Conservation (phyloP, 2,797 vertebrate species). For the Echiichthys vipera region DNA sequence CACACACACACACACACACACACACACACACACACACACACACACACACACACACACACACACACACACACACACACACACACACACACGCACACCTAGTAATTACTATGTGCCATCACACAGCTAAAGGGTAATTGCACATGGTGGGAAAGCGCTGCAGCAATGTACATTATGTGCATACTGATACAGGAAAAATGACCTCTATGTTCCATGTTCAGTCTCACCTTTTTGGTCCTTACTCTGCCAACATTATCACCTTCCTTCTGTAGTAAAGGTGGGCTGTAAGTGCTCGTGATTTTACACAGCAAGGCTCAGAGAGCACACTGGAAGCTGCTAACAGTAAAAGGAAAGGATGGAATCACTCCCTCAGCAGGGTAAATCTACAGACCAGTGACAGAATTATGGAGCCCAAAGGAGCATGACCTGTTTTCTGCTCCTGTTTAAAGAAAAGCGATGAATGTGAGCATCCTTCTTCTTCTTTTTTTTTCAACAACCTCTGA, state of each 20-base stretch:
- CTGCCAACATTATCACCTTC: constrained; percentile 71
- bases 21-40: constrained; percentile 25
- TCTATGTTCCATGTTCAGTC: constrained; percentile 62
- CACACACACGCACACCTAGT: constrained; percentile 31
- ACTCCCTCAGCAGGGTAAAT: constrained; percentile 64
- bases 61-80: constrained; percentile 29
- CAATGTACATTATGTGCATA: constrained; percentile 61
- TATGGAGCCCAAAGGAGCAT: constrained; percentile 58
- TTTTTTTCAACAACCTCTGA: constrained; percentile 28
- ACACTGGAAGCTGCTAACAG: constrained; percentile 56
- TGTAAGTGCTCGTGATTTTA: constrained; percentile 79
- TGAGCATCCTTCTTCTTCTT: not conserved
- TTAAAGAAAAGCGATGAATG: constrained; percentile 27
- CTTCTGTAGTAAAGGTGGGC: constrained; percentile 69
- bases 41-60: constrained; percentile 12
- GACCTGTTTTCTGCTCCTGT: constrained; percentile 57
- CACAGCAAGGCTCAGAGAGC: constrained; percentile 65
- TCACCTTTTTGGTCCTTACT: constrained; percentile 68
- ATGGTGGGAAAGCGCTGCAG: constrained; percentile 36
- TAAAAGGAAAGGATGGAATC: constrained; percentile 64
- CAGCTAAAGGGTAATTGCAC: constrained; percentile 66
- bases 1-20: constrained; percentile 31
- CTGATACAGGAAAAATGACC: constrained; percentile 72
- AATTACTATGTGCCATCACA: constrained; percentile 62
- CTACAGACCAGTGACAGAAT: constrained; percentile 73